phyloP scores from a whole-genome alignment of 2,888 invertebrate genomes.

The Serripes groenlandicus region DNA sequence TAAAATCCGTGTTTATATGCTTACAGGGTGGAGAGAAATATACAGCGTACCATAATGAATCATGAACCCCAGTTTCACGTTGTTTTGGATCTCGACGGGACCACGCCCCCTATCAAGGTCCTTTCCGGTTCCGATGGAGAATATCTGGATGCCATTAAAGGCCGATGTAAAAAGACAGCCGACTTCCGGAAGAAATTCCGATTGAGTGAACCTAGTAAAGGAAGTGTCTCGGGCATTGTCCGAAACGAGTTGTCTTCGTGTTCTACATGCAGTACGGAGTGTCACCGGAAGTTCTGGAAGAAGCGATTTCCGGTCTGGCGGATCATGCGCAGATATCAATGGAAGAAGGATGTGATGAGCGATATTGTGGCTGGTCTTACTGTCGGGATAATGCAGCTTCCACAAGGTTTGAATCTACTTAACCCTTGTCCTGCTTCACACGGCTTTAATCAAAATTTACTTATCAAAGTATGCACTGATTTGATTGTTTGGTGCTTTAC shows the following conservation, averaged over 20 bases:
- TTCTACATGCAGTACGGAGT: constrained; percentile 50
- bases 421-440: no score
- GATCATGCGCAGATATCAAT: constrained; percentile 80
- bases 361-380: constrained; percentile 95
- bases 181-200: constrained; percentile 53
- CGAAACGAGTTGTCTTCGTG: constrained; percentile 30
- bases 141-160: constrained; percentile 50
- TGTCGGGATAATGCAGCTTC: constrained; percentile 89
- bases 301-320: constrained; percentile 62
- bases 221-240: constrained; percentile 19
- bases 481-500: no score
- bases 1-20: no score
- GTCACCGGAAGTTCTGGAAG: constrained; percentile 56
- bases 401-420: constrained; percentile 85
- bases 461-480: no score
- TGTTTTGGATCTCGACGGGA: constrained; percentile 63
- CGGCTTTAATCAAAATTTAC: no score
- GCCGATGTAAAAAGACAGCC: constrained; percentile 58
- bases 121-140: constrained; percentile 56
- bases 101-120: constrained; percentile 63
- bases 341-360: constrained; percentile 88
- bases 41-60: constrained; percentile 47
- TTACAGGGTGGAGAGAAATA: constrained; percentile 20
- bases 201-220: constrained; percentile 36
- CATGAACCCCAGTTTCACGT: constrained; percentile 61